phyloP scores from a whole-genome alignment of 2,113 vertebrate genomes.

The Callospermophilus lateralis region DNA sequence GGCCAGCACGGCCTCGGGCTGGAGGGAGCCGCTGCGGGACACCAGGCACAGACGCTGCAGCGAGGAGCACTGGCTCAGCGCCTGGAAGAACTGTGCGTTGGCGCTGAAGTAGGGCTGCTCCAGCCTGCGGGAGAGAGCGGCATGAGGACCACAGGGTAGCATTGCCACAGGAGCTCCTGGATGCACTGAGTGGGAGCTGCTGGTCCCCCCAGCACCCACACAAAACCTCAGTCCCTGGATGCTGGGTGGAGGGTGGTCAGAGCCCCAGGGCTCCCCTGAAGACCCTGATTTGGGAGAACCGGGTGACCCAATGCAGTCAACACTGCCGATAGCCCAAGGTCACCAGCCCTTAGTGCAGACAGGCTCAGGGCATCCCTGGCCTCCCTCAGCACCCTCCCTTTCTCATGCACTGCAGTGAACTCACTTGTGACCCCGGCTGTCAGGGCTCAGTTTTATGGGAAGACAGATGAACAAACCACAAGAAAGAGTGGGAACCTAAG shows the following conservation, averaged over 20 bases:
- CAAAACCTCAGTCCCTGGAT: background rate
- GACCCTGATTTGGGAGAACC: background rate
- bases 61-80: conserved; percentile 92
- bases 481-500: background rate
- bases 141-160: background rate
- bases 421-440: no score
- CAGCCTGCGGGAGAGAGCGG: conserved; percentile 88
- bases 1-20: conserved; percentile 90
- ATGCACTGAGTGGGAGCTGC: background rate
- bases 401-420: background rate
- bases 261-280: accelerated
- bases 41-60: conserved; percentile 96
- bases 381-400: no score
- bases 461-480: background rate
- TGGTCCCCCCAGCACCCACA: background rate
- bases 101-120: conserved; percentile 97
- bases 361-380: background rate
- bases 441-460: background rate
- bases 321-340: background rate
- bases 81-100: conserved; percentile 94
- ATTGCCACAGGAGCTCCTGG: background rate
- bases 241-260: background rate
- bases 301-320: accelerated
- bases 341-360: background rate
- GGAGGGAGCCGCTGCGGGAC: conserved; percentile 96